phyloP scores from a whole-genome alignment of 2,797 vertebrate genomes.

The Hybognathus amarus region DNA sequence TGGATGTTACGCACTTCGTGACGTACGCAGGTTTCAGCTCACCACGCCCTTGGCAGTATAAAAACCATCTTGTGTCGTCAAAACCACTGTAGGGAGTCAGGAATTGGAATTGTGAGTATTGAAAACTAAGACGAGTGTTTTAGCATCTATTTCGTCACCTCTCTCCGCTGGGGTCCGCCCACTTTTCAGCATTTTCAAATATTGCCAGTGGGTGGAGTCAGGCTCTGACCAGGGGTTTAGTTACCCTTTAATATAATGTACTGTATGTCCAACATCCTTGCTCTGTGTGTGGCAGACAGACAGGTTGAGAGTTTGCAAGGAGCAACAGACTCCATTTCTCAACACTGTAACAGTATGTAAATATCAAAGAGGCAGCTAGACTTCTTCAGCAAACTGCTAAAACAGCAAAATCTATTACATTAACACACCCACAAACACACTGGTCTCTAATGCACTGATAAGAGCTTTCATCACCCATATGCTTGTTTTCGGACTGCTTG shows the following conservation, averaged over 20 bases:
- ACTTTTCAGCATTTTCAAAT: too few species aligned
- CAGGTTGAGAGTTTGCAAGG: conserved; percentile 1
- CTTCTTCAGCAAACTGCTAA: conserved; percentile 25
- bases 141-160: too few species aligned
- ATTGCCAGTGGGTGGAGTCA: too few species aligned
- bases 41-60: too few species aligned
- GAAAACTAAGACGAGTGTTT: too few species aligned
- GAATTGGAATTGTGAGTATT: too few species aligned
- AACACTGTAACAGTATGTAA: conserved; percentile 45
- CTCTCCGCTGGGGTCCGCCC: too few species aligned
- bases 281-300: background rate
- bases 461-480: conserved; percentile 44
- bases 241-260: background rate
- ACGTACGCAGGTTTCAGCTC: too few species aligned
- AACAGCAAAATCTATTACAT: conserved; percentile 36
- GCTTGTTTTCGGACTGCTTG: conserved; percentile 36
- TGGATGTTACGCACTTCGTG: too few species aligned
- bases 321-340: conserved; percentile 33
- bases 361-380: conserved; percentile 41
- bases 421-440: conserved; percentile 43
- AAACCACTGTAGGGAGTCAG: too few species aligned
- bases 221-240: too few species aligned
- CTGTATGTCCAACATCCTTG: background rate
- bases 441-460: conserved; percentile 36
- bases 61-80: too few species aligned